These are phyloP conservation scores for Bos taurus DNA, from an alignment of 2,113 vertebrate genomes.

Conservation along the genomic window ARS-UCD2.0 NC_037334.1:57198001-57198500, in stretches of 20 bases:
- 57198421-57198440: background rate
- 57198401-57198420: background rate
- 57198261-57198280: background rate
- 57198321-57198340: background rate
- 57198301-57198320: background rate
- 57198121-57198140: background rate
- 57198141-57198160: background rate
- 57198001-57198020: background rate
- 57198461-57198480: background rate
- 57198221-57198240: background rate
- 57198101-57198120: background rate
- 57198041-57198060: background rate
- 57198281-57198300: background rate
- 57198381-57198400: background rate
- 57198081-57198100: background rate
- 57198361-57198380: background rate
- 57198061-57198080: background rate
- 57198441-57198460: background rate
- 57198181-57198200: background rate
- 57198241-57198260: background rate
- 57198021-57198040: background rate
- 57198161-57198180: background rate
- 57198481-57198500: background rate
- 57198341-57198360: background rate
- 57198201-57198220: background rate